These are phyloP conservation scores for Helicolenus hilgendorfi DNA, from an alignment of 2,797 vertebrate species.

Conservation along the genomic window DNA sequence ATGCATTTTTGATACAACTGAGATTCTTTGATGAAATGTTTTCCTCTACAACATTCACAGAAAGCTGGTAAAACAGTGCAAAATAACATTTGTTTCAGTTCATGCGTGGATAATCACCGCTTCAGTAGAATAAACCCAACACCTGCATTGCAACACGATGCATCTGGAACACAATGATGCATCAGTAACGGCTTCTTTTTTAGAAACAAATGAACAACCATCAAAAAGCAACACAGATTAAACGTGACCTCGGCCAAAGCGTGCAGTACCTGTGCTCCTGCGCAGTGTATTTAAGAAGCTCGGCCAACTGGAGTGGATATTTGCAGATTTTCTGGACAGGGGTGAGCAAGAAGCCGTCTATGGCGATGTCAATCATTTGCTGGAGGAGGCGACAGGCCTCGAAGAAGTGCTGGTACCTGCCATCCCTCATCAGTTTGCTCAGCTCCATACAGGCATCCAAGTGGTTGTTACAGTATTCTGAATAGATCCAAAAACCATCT, in stretches of 20 bases:
- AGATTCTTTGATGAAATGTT: constrained; percentile 35
- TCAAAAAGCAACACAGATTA: constrained; percentile 8
- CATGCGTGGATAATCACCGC: constrained; percentile 36
- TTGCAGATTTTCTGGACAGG: constrained; percentile 99
- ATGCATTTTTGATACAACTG: not conserved
- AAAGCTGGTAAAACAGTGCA: constrained; percentile 4
- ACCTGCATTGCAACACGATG: constrained; percentile 47
- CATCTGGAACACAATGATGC: not conserved
- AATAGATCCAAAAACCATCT: constrained; percentile 99
- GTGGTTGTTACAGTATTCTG: constrained; percentile 99
- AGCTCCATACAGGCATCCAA: constrained; percentile 99
- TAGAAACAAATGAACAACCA: constrained; percentile 8
- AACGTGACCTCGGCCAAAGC: not conserved
- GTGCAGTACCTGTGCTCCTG: constrained; percentile 95
- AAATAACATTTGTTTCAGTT: constrained; percentile 49
- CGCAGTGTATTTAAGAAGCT: constrained; percentile 98
- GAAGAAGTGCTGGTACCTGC: constrained; percentile 99
- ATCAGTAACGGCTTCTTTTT: constrained; percentile 30
- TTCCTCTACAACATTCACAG: constrained; percentile 13
- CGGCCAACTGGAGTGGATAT: constrained; percentile 98
- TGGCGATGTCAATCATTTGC: constrained; percentile 99
- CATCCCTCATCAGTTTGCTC: constrained; percentile 98
- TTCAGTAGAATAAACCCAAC: constrained; percentile 35
- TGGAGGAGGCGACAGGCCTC: constrained; percentile 98
- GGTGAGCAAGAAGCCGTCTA: constrained; percentile 98